phyloP scores from a whole-genome alignment of 2,797 vertebrate genomes.

The Platyrinchus mystaceus region DNA sequence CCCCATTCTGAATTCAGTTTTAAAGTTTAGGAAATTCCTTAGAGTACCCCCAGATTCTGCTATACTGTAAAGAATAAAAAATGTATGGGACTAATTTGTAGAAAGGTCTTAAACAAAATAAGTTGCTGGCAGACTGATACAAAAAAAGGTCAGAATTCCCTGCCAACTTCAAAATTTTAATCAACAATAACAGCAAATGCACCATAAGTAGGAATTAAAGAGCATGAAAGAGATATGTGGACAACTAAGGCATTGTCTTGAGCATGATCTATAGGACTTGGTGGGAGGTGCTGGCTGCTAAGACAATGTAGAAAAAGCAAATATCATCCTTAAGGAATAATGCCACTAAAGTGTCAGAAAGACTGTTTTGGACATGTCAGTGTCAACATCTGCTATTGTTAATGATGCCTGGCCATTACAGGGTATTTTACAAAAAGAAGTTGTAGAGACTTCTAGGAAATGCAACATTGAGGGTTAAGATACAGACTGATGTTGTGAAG shows the following conservation, averaged over 20 bases:
- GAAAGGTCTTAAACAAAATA: conserved; percentile 55
- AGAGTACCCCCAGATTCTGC: not conserved
- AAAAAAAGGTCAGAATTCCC: conserved; percentile 46
- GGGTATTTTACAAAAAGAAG: not conserved
- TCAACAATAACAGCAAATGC: not conserved
- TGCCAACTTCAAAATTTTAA: conserved; percentile 16
- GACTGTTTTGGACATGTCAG: not conserved
- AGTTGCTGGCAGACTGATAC: conserved; percentile 2
- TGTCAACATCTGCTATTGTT: not conserved
- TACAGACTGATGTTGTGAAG: not conserved
- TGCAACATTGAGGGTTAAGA: not conserved
- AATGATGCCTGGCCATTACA: not conserved
- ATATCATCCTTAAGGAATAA: not conserved
- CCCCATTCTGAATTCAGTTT: not conserved
- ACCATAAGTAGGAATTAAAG: conserved; percentile 3
- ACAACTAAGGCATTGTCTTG: not conserved
- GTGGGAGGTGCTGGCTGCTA: not conserved
- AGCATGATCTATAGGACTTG: not conserved
- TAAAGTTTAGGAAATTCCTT: not conserved
- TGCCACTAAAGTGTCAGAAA: not conserved
- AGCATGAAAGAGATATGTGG: conserved; percentile 10
- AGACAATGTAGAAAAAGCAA: not conserved
- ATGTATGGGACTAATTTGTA: conserved; percentile 28
- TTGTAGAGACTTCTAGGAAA: not conserved
- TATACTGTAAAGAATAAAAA: conserved; percentile 4